These are phyloP conservation scores for Serilophus lunatus DNA, from an alignment of 2,113 vertebrate genomes.

Conservation along the genomic window DNA sequence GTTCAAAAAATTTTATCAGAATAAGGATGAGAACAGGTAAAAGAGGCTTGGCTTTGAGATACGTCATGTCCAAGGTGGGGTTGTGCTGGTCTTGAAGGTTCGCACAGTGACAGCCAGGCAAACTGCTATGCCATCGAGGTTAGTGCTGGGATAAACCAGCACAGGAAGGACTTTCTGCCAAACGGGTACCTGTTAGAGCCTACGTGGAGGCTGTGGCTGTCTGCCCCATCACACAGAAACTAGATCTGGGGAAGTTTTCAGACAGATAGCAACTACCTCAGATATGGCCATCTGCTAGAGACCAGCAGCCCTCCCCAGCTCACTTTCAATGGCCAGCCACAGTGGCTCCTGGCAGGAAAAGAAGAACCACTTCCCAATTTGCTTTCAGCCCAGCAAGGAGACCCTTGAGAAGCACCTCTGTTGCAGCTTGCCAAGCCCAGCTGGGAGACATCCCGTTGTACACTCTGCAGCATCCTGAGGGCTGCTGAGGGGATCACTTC, in stretches of 20 bases:
- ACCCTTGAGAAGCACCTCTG: not conserved
- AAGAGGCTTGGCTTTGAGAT: not conserved
- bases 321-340: too few species aligned
- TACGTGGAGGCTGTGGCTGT: not conserved
- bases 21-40: not conserved
- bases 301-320: not conserved
- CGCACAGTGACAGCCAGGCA: not conserved
- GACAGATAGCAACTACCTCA: not conserved
- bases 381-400: not conserved
- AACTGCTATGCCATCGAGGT: not conserved
- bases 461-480: not conserved
- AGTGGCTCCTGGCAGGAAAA: too few species aligned
- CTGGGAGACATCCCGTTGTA: not conserved
- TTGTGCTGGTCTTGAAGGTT: not conserved
- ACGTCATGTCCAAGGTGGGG: rapidly evolving
- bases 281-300: not conserved
- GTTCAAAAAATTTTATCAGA: not conserved
- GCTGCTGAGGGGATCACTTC: not conserved
- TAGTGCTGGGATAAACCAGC: not conserved
- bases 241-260: not conserved
- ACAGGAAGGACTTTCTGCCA: not conserved
- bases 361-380: too few species aligned
- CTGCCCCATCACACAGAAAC: not conserved
- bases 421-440: not conserved
- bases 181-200: not conserved